Percentiles rank a stretch among this genome's conserved stretches.
These are phyloP conservation scores for Delphinapterus leucas DNA, from an alignment of 2,113 vertebrate species.

Conservation along the genomic window DNA sequence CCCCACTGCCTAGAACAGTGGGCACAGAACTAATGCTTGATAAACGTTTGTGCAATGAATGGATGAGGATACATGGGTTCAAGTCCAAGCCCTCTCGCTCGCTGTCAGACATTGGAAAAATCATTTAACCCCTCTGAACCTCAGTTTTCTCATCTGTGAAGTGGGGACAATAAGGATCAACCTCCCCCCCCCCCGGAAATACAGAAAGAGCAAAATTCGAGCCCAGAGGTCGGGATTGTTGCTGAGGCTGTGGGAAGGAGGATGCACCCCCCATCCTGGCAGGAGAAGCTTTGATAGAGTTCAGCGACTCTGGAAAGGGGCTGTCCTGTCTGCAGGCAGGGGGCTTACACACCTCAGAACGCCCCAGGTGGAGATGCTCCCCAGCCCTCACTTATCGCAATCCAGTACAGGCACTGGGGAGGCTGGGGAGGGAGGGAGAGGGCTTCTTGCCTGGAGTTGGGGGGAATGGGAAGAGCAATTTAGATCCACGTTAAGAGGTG, in stretches of 20 bases:
- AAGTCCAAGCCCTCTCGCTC: not conserved
- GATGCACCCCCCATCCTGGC: not conserved
- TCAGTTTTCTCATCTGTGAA: slow-evolving; percentile 16
- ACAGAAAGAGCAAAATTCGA: not conserved
- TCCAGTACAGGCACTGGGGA: not conserved
- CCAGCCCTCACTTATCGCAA: not conserved
- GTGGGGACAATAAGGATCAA: not conserved
- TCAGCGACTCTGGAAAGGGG: not conserved
- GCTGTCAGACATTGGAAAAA: not conserved
- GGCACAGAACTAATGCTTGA: not conserved
- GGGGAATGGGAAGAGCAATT: not conserved
- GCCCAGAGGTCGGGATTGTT: not conserved
- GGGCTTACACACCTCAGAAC: not conserved
- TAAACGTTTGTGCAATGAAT: not conserved
- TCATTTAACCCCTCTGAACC: not conserved
- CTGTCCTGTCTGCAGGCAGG: not conserved
- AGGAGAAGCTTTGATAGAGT: not conserved
- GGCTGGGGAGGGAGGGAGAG: not conserved
- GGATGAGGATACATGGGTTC: not conserved
- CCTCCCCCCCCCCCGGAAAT: not conserved
- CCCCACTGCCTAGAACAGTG: not conserved
- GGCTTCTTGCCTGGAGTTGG: not conserved
- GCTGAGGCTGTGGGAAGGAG: not conserved
- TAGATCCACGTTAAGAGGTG: not conserved
- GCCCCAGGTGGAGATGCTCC: not conserved